Evolutionary conservation across 2,797 vertebrate genomes (phyloP), one percentile per base, ranked within the genome.

Genomic region (Avahi laniger): DNA sequence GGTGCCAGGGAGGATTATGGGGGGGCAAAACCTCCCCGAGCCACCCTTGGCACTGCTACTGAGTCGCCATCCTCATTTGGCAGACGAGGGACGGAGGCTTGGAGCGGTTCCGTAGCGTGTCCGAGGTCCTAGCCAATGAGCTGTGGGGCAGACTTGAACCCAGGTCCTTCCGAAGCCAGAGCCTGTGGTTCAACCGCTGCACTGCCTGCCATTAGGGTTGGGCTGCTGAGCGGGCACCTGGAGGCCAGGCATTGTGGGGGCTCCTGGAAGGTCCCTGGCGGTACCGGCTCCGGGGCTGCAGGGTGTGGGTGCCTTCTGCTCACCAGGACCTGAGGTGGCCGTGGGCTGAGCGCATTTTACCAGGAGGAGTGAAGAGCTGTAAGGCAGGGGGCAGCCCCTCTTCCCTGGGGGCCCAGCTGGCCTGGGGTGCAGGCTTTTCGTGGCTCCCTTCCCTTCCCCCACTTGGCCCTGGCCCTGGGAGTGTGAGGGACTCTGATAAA

Each of bases 401-500:
- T 93, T 95, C 97, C 84, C 72, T 97, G 97, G 97, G 95, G 95
- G 91, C 83, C 95, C 73, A 30, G 72, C 35, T n/a, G 93, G 91
- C 96, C 93, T 80, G 89, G 92, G 43, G 80, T 96, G 87, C 1
- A 1, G 61, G 95, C 94, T 96, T 97, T 97, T 97, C 97, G 88
- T 94, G 92, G 91, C 93, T 57, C 76, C 97, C 96, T 97, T 97
- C 97, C 97, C 90, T 97, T 93, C 93, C 92, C 96, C 96, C 93
- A 94, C 95, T 97, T 98, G 96, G 95, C 97, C 97, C 97, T 96
- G 97, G 95, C 95, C 95, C 95, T 92, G 97, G 94, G 89, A 79
- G 72, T 86, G 70, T 97, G 97, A 98, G 97, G 98, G 82, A 98
- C 96, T 97, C 97, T 95, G 96, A 57, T 98, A 97, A 98, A 96